Evolutionary conservation across 2,888 invertebrate species (phyloP), one percentile per base, ranked within the genome.

Genomic region (Allolobophora icterica): DNA sequence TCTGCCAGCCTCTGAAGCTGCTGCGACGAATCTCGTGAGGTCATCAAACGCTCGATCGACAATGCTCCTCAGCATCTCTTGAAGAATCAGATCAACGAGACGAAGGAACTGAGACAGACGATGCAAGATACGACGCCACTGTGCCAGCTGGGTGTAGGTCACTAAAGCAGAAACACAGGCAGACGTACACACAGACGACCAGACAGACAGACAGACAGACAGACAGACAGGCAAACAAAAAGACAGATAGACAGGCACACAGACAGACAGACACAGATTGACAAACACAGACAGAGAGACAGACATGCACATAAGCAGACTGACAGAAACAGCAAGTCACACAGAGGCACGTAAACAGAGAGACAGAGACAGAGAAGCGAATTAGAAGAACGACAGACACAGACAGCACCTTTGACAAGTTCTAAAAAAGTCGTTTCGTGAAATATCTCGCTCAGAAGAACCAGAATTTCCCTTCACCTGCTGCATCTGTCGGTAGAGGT

Each of bases 101-200:
- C 94, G 93, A 71, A 95, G 93, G 92, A 95, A 95, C 71, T 94
- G 93, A 4, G 94, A 93, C 91, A 95, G 92, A 21, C 95, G 93
- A 11, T 93, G 91, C 42, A 95, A 93, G 58, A 95, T 94, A 93
- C 94, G 95, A 38, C 95, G 93, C 95, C 95, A 95, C 91, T 95
- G 94, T 11, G 94, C 94, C 89, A 95, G 94, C 93, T 95, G 94
- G 13, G 95, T 94, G 93, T 95, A 95, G 45, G 94, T 93, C 19
- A 92, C 42, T 89, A 90, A 17, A 35, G 90, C 92, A 89, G 87
- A 45, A 90, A 58, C 45, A 71, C 71, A n/a, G 71, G n/a, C 71
- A 71, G n/a, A 52, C 6, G 52, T 24, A 24, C 52, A 52, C 24
- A n/a, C 30, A 71, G 17, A 71, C 30, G n/a, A 13, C 3, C 71